Evolutionary conservation across 2,797 vertebrate genomes (phyloP), one percentile per base, ranked within the genome.

Genomic region (Rhinogobio ventralis): DNA sequence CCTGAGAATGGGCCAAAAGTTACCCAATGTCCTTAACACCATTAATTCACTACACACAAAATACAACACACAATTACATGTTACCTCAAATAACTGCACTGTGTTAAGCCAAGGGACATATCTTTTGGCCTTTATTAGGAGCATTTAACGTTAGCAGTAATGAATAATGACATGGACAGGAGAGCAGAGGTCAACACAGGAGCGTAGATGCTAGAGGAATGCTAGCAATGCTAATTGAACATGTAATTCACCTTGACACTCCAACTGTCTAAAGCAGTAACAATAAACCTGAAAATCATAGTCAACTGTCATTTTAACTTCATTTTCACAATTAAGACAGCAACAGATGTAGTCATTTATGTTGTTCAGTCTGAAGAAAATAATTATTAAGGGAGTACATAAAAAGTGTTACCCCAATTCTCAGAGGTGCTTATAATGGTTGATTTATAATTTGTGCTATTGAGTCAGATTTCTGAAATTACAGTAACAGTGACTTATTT

Each of bases 101-200:
- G 19, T 75, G 73, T 75, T 36, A 55, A 55, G 51, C 3, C 30
- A 55, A 75, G 20, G 11, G 51, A n/a, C 30, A 75, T n/a, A 15
- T 53, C 30, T 15, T 75, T 36, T 36, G 51, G 11, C 73, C 11
- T n/a, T n/a, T 72, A 28, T 72, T 20, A 36, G 20, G 30, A 57
- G 51, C 20, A 1, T 55, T 36, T 36, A 36, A 55, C 30, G 3
- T 53, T 55, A 30, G 28, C 49, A 51, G 45, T 81, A 68, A 36
- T 30, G 64, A 49, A 66, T 51, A 45, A 28, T 49, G 79, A 69
- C 13, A 39, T 66, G 67, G 79, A 66, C 46, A 36, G 67, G 30
- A 53, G 64, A 67, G 64, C 57, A 67, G 45, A 81, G 79, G 73
- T 75, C 73, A 75, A 57, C 51, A n/a, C 73, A 75, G 19, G 20